These are phyloP conservation scores for Carcinoscorpius rotundicauda DNA, from an alignment of 1,140 invertebrate genomes.

Conservation along the genomic window DNA sequence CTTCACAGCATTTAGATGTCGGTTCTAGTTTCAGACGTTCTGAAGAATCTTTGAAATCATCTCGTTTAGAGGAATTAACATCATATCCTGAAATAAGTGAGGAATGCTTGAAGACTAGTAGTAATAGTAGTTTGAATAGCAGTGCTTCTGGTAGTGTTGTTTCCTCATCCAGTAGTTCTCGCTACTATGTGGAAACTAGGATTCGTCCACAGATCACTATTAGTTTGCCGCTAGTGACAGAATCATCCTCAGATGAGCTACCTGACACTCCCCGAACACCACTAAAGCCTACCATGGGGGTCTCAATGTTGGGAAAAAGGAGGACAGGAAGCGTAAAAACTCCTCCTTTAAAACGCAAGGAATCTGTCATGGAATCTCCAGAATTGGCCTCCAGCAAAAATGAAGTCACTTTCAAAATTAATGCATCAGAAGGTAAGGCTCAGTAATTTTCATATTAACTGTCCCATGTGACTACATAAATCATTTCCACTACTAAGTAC, in stretches of 20 bases:
- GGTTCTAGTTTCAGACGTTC: no score
- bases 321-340: neutral
- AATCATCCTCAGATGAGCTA: conserved; percentile 8
- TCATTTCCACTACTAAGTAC: no score
- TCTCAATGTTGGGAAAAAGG: conserved; percentile 18
- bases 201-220: conserved; percentile 17
- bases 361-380: no score
- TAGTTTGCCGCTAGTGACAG: conserved; percentile 12
- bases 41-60: no score
- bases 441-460: no score
- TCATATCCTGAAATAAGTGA: conserved; percentile 2
- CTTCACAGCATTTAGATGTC: no score
- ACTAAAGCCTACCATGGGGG: conserved; percentile 18
- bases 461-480: no score
- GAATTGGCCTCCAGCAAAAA: no score
- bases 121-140: conserved; percentile 15
- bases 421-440: no score
- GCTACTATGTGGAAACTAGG: conserved; percentile 16
- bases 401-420: no score
- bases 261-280: conserved; percentile 13
- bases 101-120: conserved; percentile 11
- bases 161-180: conserved; percentile 8
- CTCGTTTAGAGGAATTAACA: neutral
- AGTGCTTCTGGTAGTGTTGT: conserved; percentile 8
- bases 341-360: no score